phyloP scores from a whole-genome alignment of 2,888 invertebrate genomes.

The Polydrusus pterygomalis region DNA sequence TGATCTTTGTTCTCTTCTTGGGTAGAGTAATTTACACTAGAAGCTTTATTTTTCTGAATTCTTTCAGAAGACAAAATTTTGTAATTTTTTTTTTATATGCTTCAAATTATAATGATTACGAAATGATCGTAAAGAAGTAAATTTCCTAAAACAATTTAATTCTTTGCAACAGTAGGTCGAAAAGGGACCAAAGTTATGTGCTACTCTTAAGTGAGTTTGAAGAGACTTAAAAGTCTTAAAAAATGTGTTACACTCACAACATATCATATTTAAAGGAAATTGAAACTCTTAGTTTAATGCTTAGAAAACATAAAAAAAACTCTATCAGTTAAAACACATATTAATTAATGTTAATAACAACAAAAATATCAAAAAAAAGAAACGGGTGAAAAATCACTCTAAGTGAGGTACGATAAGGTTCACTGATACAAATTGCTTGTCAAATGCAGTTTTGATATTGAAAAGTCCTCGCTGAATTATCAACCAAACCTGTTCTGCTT shows the following conservation, averaged over 20 bases:
- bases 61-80: not conserved
- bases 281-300: not conserved
- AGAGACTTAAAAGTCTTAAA: conserved; percentile 7
- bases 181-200: conserved; percentile 5
- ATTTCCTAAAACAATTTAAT: conserved; percentile 1
- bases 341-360: not conserved
- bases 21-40: not conserved
- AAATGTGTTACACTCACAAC: conserved; percentile 6
- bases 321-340: not conserved
- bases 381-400: not conserved
- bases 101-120: conserved; percentile 15
- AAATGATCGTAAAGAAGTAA: not conserved
- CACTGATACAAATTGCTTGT: conserved; percentile 1
- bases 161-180: not conserved
- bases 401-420: conserved; percentile 1
- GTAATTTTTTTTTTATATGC: not conserved
- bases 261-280: conserved; percentile 5
- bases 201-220: conserved; percentile 14
- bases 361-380: not conserved
- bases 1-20: not conserved
- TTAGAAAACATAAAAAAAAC: not conserved
- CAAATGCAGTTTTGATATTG: conserved; percentile 3
- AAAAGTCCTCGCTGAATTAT: conserved; percentile 3
- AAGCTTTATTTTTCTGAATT: not conserved
- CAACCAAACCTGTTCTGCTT: conserved; percentile 24